Base-by-base conservation (phyloP, 2,113 vertebrate species). In the Ochotona curzoniae region DNA sequence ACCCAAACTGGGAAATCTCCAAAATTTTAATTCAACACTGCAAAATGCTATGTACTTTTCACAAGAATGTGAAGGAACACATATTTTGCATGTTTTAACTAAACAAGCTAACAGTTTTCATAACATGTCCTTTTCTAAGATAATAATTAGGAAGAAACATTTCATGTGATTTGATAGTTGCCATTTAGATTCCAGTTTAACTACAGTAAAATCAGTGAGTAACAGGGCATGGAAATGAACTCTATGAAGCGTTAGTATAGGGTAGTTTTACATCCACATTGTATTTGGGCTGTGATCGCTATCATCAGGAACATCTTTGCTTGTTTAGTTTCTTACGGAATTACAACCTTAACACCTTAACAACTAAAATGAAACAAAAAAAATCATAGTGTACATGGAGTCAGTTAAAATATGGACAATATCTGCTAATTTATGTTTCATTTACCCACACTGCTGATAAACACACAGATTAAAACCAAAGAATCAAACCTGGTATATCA, bases 81-180 rank as follows among this genome's bases (percentile, higher is more conserved):
- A 73, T 0, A 26, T 57, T 94, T 94, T 90, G 82, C 35, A 92
- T 73, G 71, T 94, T 97, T 90, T 94, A 88, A 87, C 51, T 61
- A 86, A 89, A 93, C 32, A 95, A 47, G 10, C 4, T 84, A 94
- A 96, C 11, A 14, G 66, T 89, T 98, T 98, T 69, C 35, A 96
- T 44, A 94, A 93, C 44, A 76, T 93, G 93, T 81, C 23, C 5
- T 93, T 60, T 89, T 10, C 57, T 96, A 87, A 95, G 96, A 95
- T 38, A 32, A 85, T 75, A 94, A 95, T 94, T 84, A 96, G 93
- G 1, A 66, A 57, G 83, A 79, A 63, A n/a, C 26, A 95, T 92
- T 93, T 96, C 18, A 28, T 89, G 2, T 91, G 8, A 14, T 93
- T 17, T 11, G 25, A 71, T 90, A 96, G 66, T 94, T 49, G 80